Conservation (phyloP, 2,888 invertebrate species). For the Agrilus cyanescens region DNA sequence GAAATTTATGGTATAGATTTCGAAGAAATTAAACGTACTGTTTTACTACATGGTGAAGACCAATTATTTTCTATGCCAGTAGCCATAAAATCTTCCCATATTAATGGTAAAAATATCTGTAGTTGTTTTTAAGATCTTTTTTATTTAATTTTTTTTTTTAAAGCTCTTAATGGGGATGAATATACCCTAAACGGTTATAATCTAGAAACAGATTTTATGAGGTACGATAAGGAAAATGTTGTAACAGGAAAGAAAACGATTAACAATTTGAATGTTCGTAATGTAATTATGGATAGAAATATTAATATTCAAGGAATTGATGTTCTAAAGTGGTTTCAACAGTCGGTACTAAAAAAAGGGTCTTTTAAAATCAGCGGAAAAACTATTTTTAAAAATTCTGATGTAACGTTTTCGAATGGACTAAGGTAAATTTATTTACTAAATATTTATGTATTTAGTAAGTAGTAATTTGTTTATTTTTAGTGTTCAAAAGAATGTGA, state of each 20-base stretch:
- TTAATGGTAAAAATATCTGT: conserved; percentile 18
- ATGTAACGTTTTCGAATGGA: conserved; percentile 31
- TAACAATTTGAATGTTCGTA: conserved; percentile 28
- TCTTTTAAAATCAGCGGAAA: conserved; percentile 36
- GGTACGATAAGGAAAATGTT: conserved; percentile 32
- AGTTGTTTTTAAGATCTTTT: too few species aligned
- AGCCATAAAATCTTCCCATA: conserved; percentile 21
- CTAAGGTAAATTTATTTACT: conserved; percentile 27
- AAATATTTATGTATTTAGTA: background rate
- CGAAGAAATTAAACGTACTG: conserved; percentile 32
- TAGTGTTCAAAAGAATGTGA: conserved; percentile 28
- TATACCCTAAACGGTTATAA: conserved; percentile 40
- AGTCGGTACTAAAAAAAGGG: conserved; percentile 32
- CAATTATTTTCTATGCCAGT: conserved; percentile 33
- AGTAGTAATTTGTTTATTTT: conserved; percentile 9
- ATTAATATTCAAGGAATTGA: conserved; percentile 35
- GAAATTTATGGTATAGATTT: conserved; percentile 30
- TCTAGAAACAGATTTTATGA: conserved; percentile 40
- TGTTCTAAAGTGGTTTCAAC: conserved; percentile 36
- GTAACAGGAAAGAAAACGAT: conserved; percentile 37
- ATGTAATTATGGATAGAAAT: conserved; percentile 28
- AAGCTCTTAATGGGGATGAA: conserved; percentile 22
- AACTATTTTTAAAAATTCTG: conserved; percentile 33
- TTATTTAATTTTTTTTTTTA: background rate
- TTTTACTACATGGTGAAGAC: conserved; percentile 32